A percentile compares a stretch with the other conserved stretches of the same genome.
phyloP scores from a whole-genome alignment of 1,140 invertebrate genomes.

The Metopolophium dirhodum region DNA sequence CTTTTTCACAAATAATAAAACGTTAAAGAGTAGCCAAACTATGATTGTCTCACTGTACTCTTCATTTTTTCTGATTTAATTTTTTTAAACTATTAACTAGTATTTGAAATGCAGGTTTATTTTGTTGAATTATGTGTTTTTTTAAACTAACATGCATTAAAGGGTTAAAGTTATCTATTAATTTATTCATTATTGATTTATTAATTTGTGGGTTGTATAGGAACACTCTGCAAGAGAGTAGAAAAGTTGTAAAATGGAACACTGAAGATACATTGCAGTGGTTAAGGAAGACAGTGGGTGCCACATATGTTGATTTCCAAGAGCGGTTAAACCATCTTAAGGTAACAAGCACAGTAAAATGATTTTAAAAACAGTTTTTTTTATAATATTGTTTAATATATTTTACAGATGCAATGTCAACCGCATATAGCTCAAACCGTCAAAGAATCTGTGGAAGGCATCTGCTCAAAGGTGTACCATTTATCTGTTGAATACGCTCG shows the following conservation, averaged over 20 bases:
- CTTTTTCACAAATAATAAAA: neutral
- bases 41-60: neutral
- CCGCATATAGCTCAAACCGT: constrained; percentile 93
- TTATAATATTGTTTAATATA: neutral
- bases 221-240: constrained; percentile 88
- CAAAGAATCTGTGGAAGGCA: constrained; percentile 91
- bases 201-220: constrained; percentile 62
- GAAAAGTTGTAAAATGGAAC: constrained; percentile 98
- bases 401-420: constrained; percentile 84
- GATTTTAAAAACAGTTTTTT: neutral
- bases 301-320: constrained; percentile 95
- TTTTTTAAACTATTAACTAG: neutral
- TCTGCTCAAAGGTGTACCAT: constrained; percentile 94
- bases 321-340: constrained; percentile 76
- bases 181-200: neutral
- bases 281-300: constrained; percentile 91
- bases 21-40: too few relatives aligned
- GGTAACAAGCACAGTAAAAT: constrained; percentile 62
- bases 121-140: neutral
- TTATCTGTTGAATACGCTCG: constrained; percentile 89
- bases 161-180: neutral
- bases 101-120: neutral
- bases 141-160: neutral
- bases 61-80: neutral
- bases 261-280: constrained; percentile 97